Evolutionary conservation across 1,140 invertebrate genomes (phyloP).

Genomic region (Drosophila nebulosa): DNA sequence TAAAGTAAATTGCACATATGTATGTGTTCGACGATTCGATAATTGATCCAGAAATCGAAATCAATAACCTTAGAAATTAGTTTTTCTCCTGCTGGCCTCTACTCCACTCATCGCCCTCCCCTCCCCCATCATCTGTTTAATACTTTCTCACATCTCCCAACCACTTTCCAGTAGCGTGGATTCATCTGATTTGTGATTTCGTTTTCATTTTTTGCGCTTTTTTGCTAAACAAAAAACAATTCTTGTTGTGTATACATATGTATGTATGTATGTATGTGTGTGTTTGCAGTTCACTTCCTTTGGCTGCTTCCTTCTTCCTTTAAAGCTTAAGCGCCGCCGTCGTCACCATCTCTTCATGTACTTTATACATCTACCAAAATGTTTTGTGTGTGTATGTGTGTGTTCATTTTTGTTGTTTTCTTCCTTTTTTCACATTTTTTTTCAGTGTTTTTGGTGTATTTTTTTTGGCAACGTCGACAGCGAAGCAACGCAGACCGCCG

Average conservation of each 20-base stretch:
- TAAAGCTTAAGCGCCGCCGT: constrained; percentile 58
- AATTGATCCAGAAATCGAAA: background rate
- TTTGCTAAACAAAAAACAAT: constrained; percentile 21
- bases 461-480: constrained; percentile 44
- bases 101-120: constrained; percentile 33
- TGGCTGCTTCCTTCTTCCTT: constrained; percentile 16
- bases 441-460: background rate
- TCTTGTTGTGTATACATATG: background rate
- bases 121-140: constrained; percentile 10
- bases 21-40: too few relatives aligned
- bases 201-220: constrained; percentile 16
- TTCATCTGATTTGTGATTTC: constrained; percentile 43
- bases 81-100: too few relatives aligned
- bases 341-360: constrained; percentile 31
- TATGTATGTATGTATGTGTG: background rate
- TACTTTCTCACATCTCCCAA: constrained; percentile 49
- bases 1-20: too few relatives aligned
- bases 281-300: constrained; percentile 10
- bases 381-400: background rate
- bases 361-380: background rate
- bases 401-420: background rate
- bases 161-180: too few relatives aligned
- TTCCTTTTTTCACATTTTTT: constrained; percentile 5
- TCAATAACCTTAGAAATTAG: too few relatives aligned
- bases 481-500: constrained; percentile 15